A percentile compares a stretch with the other conserved stretches of the same genome.
Conservation (phyloP, 2,888 invertebrate genomes). For the Agrotis exclamationis region DNA sequence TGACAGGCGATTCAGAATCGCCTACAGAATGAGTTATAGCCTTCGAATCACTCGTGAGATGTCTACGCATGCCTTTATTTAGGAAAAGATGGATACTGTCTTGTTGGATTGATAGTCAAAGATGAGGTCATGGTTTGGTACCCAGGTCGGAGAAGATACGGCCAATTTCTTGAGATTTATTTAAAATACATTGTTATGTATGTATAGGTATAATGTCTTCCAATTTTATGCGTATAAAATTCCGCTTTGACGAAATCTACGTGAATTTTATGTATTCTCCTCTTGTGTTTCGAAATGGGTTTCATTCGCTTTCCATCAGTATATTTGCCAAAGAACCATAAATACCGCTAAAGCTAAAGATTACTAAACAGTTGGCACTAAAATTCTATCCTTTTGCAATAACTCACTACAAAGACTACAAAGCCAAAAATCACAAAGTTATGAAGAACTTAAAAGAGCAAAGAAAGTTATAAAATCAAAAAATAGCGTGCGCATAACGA, state of each 20-base stretch:
- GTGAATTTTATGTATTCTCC: neutral
- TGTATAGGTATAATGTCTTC: too few relatives aligned
- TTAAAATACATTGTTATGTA: too few relatives aligned
- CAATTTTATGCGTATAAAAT: neutral
- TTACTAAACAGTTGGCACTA: slow-evolving; percentile 24
- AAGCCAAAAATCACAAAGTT: neutral
- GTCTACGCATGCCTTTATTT: slow-evolving; percentile 14
- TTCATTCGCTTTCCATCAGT: neutral
- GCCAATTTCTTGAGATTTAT: neutral
- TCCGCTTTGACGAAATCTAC: neutral
- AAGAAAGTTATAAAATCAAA: too few relatives aligned
- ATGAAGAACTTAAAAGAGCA: too few relatives aligned
- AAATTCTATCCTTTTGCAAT: neutral
- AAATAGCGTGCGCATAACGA: too few relatives aligned
- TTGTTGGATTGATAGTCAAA: too few relatives aligned
- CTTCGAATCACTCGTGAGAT: slow-evolving; percentile 36
- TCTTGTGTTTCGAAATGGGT: neutral
- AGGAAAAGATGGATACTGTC: neutral
- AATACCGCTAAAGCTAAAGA: slow-evolving; percentile 4
- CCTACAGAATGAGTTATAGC: slow-evolving; percentile 39
- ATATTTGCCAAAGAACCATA: neutral
- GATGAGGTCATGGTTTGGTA: neutral
- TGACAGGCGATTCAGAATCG: slow-evolving; percentile 49
- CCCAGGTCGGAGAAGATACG: neutral
- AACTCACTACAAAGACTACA: neutral